Conservation (phyloP, 2,888 invertebrate species). For the Helicoverpa assulta region DNA sequence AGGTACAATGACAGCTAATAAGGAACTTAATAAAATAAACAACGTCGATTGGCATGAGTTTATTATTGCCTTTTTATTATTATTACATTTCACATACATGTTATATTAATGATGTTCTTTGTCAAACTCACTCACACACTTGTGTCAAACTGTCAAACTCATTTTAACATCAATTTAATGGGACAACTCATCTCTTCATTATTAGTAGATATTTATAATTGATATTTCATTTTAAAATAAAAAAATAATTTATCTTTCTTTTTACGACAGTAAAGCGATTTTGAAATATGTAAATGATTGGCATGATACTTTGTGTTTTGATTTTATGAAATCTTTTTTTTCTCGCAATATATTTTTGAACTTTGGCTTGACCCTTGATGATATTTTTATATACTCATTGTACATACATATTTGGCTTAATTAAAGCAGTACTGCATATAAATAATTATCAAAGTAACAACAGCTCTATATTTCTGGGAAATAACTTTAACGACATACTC, state of each 20-base stretch:
- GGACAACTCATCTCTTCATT: too few relatives aligned
- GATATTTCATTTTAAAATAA: too few relatives aligned
- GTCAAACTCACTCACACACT: conserved; percentile 41
- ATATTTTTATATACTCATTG: not conserved
- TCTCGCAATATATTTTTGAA: conserved; percentile 21
- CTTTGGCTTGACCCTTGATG: conserved; percentile 10
- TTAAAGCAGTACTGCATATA: too few relatives aligned
- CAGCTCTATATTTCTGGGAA: too few relatives aligned
- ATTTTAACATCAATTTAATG: not conserved
- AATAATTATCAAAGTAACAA: too few relatives aligned
- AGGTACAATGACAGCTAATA: not conserved
- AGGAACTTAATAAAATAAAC: conserved; percentile 10
- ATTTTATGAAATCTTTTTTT: conserved; percentile 10
- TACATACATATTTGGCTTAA: too few relatives aligned
- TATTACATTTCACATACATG: conserved; percentile 39
- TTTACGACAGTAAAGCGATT: too few relatives aligned
- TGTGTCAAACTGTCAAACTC: conserved; percentile 22
- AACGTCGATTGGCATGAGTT: conserved; percentile 37
- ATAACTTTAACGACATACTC: too few relatives aligned
- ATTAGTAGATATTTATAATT: too few relatives aligned
- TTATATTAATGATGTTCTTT: conserved; percentile 42
- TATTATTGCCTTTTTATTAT: conserved; percentile 44
- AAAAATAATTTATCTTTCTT: too few relatives aligned
- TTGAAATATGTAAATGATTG: not conserved
- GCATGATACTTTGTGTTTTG: not conserved